A percentile compares a stretch with the other conserved stretches of the same genome.
phyloP scores from a whole-genome alignment of 1,140 invertebrate genomes.

The Leguminivora glycinivorella region DNA sequence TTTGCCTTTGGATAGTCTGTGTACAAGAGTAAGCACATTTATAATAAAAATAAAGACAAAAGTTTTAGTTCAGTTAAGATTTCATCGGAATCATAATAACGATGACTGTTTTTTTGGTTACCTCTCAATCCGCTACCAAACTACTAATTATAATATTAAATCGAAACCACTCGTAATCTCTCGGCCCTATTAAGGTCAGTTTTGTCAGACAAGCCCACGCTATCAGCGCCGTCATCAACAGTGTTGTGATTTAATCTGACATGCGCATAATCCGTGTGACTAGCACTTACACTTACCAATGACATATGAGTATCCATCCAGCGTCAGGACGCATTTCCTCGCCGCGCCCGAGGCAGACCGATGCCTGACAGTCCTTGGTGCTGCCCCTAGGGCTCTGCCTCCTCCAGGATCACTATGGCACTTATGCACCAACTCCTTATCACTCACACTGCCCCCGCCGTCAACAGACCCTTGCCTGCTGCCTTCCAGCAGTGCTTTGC shows the following conservation, averaged over 20 bases:
- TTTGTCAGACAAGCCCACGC: neutral
- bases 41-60: too few relatives aligned
- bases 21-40: too few relatives aligned
- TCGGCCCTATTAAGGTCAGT: neutral
- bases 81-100: too few relatives aligned
- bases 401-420: conserved; percentile 81
- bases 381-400: conserved; percentile 60
- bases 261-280: conserved; percentile 21
- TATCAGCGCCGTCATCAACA: neutral
- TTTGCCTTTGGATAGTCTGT: too few relatives aligned
- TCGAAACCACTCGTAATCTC: neutral
- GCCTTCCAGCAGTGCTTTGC: conserved; percentile 68
- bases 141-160: neutral
- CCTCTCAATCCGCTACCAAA: too few relatives aligned
- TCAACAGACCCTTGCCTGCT: conserved; percentile 75
- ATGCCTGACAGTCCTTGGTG: conserved; percentile 62
- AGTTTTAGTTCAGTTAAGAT: too few relatives aligned
- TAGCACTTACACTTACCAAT: conserved; percentile 87
- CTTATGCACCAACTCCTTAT: conserved; percentile 83
- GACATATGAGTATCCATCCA: conserved; percentile 90
- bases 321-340: conserved; percentile 87
- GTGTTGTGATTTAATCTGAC: conserved; percentile 24
- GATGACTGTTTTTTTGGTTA: too few relatives aligned
- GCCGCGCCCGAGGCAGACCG: conserved; percentile 76
- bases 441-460: conserved; percentile 73